A percentile compares a stretch with the other conserved stretches of the same genome.
Evolutionary conservation across 2,888 invertebrate species (phyloP).

Genomic region (Rotaria socialis): DNA sequence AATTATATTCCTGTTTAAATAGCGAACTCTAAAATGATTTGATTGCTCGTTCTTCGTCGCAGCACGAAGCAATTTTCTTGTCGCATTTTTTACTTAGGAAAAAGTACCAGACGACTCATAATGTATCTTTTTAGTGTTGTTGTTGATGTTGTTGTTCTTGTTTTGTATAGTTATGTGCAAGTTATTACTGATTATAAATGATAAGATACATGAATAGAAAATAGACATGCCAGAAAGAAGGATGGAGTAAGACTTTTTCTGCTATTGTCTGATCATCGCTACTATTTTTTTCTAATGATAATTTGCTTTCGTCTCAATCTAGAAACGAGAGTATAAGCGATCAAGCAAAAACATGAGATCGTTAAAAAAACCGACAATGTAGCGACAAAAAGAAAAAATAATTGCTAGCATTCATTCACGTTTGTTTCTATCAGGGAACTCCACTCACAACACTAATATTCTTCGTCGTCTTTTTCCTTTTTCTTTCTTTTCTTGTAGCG

Average conservation of each 20-base stretch:
- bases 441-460: neutral
- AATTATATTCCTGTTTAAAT: neutral
- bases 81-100: too few relatives aligned
- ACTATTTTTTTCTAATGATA: neutral
- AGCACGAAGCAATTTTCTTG: neutral
- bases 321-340: neutral
- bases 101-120: too few relatives aligned
- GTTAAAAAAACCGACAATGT: neutral
- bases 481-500: neutral
- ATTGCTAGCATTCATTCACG: neutral
- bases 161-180: neutral
- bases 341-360: constrained; percentile 1
- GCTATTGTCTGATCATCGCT: neutral
- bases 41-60: neutral
- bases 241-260: neutral
- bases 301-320: neutral
- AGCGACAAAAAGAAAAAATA: neutral
- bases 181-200: neutral
- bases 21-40: neutral
- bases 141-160: neutral
- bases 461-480: neutral
- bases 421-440: neutral
- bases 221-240: neutral
- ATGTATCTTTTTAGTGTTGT: neutral
- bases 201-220: neutral